A percentile compares a stretch with the other conserved stretches of the same genome.
Conservation (phyloP, 2,797 vertebrate species). For the Macroramphosus scolopax region DNA sequence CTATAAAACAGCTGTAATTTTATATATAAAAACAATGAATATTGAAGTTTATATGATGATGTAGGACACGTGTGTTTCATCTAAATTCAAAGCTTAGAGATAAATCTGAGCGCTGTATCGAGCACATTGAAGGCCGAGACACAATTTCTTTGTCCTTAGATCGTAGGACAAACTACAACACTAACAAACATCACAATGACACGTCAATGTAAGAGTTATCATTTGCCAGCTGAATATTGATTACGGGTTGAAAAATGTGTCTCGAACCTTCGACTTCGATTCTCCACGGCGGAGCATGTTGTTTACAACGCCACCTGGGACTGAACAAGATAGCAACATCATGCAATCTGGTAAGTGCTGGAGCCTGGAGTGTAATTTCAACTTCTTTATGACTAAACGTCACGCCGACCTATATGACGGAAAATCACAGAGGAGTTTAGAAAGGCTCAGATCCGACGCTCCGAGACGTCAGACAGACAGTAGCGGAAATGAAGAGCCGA, state of each 20-base stretch:
- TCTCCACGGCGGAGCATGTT: not conserved
- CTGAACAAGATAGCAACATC: conserved; percentile 17
- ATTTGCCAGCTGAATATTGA: conserved; percentile 7
- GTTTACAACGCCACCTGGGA: conserved; percentile 12
- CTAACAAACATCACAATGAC: no score
- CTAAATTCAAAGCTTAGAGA: conserved; percentile 3
- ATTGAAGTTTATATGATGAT: no score
- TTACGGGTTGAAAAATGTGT: conserved; percentile 2
- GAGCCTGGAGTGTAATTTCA: not conserved
- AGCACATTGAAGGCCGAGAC: no score
- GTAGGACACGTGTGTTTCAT: not conserved
- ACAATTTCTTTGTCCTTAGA: no score
- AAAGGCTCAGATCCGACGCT: not conserved
- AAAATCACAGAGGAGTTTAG: conserved; percentile 5
- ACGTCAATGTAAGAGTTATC: no score
- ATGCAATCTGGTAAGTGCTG: conserved; percentile 8
- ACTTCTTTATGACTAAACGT: conserved; percentile 14
- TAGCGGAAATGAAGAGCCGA: conserved; percentile 8
- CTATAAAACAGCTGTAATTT: no score
- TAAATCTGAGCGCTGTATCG: not conserved
- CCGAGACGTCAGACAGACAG: conserved; percentile 8
- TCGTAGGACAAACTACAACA: no score
- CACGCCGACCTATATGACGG: not conserved
- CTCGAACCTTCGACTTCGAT: no score
- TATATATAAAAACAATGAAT: no score